Conservation (phyloP, 2,888 invertebrate species). For the Trichogramma evanescens region DNA sequence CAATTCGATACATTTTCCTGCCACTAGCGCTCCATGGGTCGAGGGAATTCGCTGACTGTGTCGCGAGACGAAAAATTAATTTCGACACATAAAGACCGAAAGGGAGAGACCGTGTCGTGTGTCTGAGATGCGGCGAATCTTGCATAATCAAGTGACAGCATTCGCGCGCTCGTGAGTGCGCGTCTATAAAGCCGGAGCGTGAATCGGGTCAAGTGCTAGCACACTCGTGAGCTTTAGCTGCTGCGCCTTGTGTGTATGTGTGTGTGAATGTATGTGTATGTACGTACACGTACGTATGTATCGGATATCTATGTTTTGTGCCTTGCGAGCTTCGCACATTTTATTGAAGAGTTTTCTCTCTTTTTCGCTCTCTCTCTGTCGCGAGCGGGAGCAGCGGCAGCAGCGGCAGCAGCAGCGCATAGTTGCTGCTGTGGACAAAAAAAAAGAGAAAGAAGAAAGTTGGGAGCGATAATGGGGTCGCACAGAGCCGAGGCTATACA, state of each 20-base stretch:
- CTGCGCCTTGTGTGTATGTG: neutral
- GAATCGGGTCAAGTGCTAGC: conserved; percentile 16
- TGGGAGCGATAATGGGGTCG: too few species aligned
- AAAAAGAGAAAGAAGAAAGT: too few species aligned
- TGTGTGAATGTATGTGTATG: neutral
- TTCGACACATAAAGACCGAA: neutral
- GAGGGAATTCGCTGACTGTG: too few species aligned
- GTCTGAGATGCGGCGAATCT: neutral
- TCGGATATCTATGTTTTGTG: too few species aligned
- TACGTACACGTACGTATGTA: neutral
- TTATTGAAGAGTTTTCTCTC: neutral
- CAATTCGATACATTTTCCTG: too few species aligned
- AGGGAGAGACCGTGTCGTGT: neutral
- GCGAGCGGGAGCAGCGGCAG: too few species aligned
- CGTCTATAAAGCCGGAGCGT: conserved; percentile 10
- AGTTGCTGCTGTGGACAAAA: too few species aligned
- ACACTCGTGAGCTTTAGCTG: too few species aligned
- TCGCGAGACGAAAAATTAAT: neutral
- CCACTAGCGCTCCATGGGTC: too few species aligned
- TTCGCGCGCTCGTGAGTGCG: neutral
- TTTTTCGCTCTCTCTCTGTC: neutral
- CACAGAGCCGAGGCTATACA: too few species aligned
- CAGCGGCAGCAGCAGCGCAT: too few species aligned
- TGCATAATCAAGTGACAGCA: conserved; percentile 6
- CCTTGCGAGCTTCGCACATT: too few species aligned